Percentiles rank a stretch among this genome's conserved stretches.
Evolutionary conservation across 2,888 invertebrate genomes (phyloP).

Genomic region (Nemapogon koenigi): DNA sequence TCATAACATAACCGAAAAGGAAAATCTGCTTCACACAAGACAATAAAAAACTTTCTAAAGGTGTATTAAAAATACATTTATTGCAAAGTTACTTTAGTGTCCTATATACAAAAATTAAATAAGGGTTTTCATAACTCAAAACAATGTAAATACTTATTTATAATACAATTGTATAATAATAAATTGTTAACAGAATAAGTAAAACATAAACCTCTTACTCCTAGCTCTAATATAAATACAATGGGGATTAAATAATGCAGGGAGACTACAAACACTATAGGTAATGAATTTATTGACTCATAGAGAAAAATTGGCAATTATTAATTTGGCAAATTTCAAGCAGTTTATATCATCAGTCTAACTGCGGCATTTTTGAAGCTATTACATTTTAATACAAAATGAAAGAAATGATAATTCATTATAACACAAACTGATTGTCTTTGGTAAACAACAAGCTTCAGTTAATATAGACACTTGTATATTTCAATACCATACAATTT

Average conservation of each 20-base stretch:
- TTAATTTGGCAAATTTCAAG: conserved; percentile 32
- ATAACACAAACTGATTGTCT: no score
- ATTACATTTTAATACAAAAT: no score
- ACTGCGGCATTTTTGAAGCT: no score
- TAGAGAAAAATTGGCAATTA: conserved; percentile 30
- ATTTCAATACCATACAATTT: no score
- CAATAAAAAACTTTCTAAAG: conserved; percentile 23
- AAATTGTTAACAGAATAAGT: background rate
- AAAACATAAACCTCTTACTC: background rate
- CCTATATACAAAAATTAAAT: conserved; percentile 56
- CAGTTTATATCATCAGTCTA: conserved; percentile 9
- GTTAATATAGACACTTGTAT: no score
- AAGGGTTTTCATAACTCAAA: background rate
- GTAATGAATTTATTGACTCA: background rate
- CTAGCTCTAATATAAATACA: background rate
- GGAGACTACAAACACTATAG: background rate
- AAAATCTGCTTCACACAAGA: background rate
- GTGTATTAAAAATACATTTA: conserved; percentile 65
- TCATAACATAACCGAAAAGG: background rate
- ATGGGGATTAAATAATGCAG: background rate
- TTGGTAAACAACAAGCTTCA: no score
- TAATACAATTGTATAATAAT: conserved; percentile 24
- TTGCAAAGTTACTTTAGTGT: conserved; percentile 59
- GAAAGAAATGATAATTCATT: no score
- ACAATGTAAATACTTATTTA: conserved; percentile 33